Percentiles rank a stretch among this genome's conserved stretches.
Evolutionary conservation across 2,888 invertebrate genomes (phyloP).

Genomic region (Hydriomena furcata): DNA sequence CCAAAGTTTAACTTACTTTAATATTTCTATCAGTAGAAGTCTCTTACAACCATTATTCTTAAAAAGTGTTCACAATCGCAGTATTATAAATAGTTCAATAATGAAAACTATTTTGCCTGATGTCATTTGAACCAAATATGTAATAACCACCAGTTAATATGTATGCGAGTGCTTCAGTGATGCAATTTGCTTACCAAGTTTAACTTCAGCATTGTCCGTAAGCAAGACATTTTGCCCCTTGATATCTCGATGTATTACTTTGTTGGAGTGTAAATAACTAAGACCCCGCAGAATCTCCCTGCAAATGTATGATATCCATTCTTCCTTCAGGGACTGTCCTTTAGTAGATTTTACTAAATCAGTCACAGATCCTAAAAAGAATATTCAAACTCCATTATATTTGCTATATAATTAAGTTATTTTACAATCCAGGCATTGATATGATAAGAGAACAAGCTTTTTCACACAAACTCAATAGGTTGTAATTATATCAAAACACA

Average conservation of each 20-base stretch:
- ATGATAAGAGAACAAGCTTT: constrained; percentile 1
- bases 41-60: not conserved
- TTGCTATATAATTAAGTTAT: not conserved
- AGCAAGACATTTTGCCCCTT: constrained; percentile 99
- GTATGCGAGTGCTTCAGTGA: no score
- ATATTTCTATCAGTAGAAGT: not conserved
- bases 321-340: constrained; percentile 98
- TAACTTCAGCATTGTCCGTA: constrained; percentile 99
- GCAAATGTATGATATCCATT: constrained; percentile 99
- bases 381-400: not conserved
- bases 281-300: constrained; percentile 97
- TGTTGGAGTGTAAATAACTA: constrained; percentile 98
- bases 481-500: constrained; percentile 34
- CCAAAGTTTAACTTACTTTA: not conserved
- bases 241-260: constrained; percentile 99
- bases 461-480: constrained; percentile 1
- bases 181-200: constrained; percentile 87
- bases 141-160: no score
- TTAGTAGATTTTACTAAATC: constrained; percentile 99
- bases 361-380: constrained; percentile 92
- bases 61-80: no score
- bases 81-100: no score
- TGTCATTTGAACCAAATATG: no score
- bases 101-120: no score
- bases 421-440: not conserved